A percentile compares a stretch with the other conserved stretches of the same genome.
These are phyloP conservation scores for Diadegma fenestrale DNA, from an alignment of 2,888 invertebrate genomes.

Conservation along the genomic window DNA sequence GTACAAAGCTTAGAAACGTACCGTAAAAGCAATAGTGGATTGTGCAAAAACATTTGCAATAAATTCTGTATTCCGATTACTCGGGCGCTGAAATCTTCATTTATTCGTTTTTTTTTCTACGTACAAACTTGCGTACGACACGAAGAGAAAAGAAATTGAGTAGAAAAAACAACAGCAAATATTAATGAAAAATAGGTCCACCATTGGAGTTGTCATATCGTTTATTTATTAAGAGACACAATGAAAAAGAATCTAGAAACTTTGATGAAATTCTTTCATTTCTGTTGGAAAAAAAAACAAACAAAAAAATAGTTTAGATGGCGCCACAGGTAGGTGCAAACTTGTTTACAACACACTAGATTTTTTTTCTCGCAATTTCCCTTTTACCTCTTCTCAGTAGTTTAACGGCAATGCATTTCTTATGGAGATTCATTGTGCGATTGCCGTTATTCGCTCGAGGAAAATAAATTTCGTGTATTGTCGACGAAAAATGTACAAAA, in stretches of 20 bases:
- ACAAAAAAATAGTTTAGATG: slow-evolving; percentile 67
- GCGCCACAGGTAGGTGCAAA: slow-evolving; percentile 81
- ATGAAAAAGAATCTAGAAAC: slow-evolving; percentile 37
- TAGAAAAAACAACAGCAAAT: slow-evolving; percentile 3
- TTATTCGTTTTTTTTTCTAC: slow-evolving; percentile 74
- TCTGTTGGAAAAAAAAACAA: slow-evolving; percentile 55
- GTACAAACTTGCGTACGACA: slow-evolving; percentile 79
- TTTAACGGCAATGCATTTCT: slow-evolving; percentile 83
- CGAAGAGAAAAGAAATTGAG: slow-evolving; percentile 37
- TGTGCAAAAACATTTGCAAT: slow-evolving; percentile 69
- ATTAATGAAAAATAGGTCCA: slow-evolving; percentile 74
- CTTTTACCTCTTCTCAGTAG: slow-evolving; percentile 68
- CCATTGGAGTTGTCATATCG: slow-evolving; percentile 81
- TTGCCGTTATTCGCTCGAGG: slow-evolving; percentile 74
- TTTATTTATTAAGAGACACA: slow-evolving; percentile 43
- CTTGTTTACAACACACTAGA: slow-evolving; percentile 77
- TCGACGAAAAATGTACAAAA: slow-evolving; percentile 33
- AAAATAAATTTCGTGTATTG: slow-evolving; percentile 32
- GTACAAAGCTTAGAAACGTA: slow-evolving; percentile 62
- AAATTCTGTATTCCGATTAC: slow-evolving; percentile 60
- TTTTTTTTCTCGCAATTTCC: slow-evolving; percentile 71
- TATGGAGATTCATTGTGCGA: slow-evolving; percentile 79
- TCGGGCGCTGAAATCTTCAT: slow-evolving; percentile 64
- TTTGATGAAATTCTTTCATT: slow-evolving; percentile 59
- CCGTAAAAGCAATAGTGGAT: slow-evolving; percentile 62